A percentile compares a stretch with the other conserved stretches of the same genome.
phyloP scores from a whole-genome alignment of 1,140 invertebrate species.

The Drosophila repletoides region DNA sequence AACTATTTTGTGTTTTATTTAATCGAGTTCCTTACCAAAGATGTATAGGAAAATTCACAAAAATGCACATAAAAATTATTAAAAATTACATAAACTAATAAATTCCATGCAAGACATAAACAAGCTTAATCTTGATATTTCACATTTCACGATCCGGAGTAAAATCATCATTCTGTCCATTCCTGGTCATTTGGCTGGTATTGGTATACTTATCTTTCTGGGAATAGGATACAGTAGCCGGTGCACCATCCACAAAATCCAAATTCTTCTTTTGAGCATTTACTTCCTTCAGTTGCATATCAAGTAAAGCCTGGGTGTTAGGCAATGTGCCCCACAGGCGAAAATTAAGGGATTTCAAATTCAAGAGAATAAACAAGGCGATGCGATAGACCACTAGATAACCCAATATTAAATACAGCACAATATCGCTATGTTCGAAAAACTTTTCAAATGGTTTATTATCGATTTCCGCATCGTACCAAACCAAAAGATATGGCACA shows the following conservation, averaged over 20 bases:
- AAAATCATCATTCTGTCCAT: too few relatives aligned
- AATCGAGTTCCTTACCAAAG: too few relatives aligned
- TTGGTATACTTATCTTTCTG: neutral
- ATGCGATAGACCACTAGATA: slow-evolving; percentile 11
- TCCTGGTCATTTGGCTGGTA: too few relatives aligned
- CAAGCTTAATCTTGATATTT: too few relatives aligned
- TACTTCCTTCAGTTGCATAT: slow-evolving; percentile 1
- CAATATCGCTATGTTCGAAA: neutral
- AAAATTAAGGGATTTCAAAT: neutral
- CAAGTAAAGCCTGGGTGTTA: neutral
- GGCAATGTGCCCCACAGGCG: slow-evolving; percentile 1
- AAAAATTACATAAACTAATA: too few relatives aligned
- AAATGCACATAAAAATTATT: too few relatives aligned
- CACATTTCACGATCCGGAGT: too few relatives aligned
- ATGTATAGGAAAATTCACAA: too few relatives aligned
- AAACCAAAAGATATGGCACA: neutral
- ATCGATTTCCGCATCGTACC: neutral
- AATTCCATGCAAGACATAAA: too few relatives aligned
- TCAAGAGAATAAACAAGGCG: neutral
- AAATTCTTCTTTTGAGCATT: neutral
- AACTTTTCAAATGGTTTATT: neutral
- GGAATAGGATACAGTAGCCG: neutral
- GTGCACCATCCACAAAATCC: slow-evolving; percentile 16
- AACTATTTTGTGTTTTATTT: too few relatives aligned
- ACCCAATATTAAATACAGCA: slow-evolving; percentile 1